phyloP scores from a whole-genome alignment of 2,113 vertebrate genomes.

The Corapipo altera region DNA sequence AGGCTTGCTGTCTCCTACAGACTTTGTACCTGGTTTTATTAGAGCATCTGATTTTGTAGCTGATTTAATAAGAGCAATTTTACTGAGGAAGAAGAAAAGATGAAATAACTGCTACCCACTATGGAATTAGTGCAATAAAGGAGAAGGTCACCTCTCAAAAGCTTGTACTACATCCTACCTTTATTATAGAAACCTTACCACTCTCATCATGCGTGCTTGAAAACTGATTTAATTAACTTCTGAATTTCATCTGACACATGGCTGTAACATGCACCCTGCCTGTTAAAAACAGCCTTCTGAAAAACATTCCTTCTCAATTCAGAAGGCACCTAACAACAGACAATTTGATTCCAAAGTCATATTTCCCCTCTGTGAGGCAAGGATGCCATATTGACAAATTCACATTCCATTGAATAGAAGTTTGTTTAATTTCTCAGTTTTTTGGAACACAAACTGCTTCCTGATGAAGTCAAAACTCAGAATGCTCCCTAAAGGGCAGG shows the following conservation, averaged over 20 bases:
- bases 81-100: not conserved
- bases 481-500: not conserved
- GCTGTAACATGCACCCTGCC: not conserved
- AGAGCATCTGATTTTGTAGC: not conserved
- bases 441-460: conserved; percentile 5
- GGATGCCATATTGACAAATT: conserved; percentile 1
- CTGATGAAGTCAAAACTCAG: not conserved
- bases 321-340: not conserved
- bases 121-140: not conserved
- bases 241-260: not conserved
- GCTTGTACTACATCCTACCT: not conserved
- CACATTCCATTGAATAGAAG: not conserved
- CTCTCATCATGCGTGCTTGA: not conserved
- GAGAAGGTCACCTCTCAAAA: not conserved
- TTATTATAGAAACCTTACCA: not conserved
- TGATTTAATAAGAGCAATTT: not conserved
- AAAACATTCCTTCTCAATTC: not conserved
- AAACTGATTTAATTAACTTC: not conserved
- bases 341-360: not conserved
- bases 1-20: not conserved
- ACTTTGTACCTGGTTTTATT: not conserved
- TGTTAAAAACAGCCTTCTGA: not conserved
- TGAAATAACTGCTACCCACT: not conserved
- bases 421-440: conserved; percentile 46
- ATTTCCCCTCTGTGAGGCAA: not conserved